These are phyloP conservation scores for Catharus fuscescens DNA, from an alignment of 2,113 vertebrate genomes.

Conservation along the genomic window DNA sequence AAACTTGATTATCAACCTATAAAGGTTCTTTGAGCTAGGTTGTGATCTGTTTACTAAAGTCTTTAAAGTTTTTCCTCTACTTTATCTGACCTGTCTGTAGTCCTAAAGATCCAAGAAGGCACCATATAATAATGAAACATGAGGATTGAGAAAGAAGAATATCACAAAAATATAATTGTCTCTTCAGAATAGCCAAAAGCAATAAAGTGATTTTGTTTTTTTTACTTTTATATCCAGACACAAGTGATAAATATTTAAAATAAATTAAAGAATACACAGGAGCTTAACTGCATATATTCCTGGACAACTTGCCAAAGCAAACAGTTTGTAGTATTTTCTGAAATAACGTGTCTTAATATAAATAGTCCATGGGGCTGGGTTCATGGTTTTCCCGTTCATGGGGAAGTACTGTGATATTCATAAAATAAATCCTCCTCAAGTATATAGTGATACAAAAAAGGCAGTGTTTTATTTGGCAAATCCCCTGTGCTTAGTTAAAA, in stretches of 20 bases:
- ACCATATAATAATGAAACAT: background rate
- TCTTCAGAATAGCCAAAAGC: background rate
- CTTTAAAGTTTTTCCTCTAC: background rate
- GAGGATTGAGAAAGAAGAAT: background rate
- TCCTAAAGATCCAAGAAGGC: background rate
- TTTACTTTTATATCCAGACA: background rate
- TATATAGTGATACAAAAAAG: background rate
- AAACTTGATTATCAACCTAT: background rate
- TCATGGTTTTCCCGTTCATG: background rate
- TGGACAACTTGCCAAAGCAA: background rate
- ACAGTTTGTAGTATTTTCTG: background rate
- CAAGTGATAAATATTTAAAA: background rate
- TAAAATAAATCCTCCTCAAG: slow-evolving; percentile 55
- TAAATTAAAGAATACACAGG: background rate
- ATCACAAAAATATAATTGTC: background rate
- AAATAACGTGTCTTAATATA: background rate
- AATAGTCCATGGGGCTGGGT: background rate
- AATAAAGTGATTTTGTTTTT: background rate
- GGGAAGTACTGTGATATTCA: background rate
- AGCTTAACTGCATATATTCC: background rate
- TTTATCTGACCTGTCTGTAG: background rate
- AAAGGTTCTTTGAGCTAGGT: background rate
- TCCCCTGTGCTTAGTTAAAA: slow-evolving; percentile 74
- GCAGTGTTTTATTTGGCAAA: slow-evolving; percentile 56
- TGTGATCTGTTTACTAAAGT: background rate